phyloP scores from a whole-genome alignment of 2,888 invertebrate species.

The Linyphia triangularis region DNA sequence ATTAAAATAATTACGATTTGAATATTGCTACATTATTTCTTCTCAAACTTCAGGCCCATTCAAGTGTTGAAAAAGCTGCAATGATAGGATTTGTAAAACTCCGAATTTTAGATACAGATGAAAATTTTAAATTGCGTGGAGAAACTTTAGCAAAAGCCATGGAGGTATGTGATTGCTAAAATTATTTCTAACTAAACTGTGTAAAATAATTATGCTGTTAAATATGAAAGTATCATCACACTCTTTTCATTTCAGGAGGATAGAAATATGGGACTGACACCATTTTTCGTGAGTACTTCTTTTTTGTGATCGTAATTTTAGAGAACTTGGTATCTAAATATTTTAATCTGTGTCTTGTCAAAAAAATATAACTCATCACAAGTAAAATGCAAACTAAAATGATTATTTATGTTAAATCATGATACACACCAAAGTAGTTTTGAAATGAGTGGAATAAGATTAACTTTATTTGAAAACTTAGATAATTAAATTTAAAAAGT shows the following conservation, averaged over 20 bases:
- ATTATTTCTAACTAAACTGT: background rate
- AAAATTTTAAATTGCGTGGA: slow-evolving; percentile 89
- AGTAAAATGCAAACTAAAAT: too few relatives aligned
- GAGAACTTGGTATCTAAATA: too few relatives aligned
- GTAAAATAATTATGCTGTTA: background rate
- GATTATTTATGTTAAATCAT: too few relatives aligned
- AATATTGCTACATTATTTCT: background rate
- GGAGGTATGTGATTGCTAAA: slow-evolving; percentile 59
- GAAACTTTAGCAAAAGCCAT: slow-evolving; percentile 87
- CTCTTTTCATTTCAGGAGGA: slow-evolving; percentile 85
- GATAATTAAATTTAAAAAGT: too few relatives aligned
- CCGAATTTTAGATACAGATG: slow-evolving; percentile 92
- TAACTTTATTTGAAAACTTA: too few relatives aligned
- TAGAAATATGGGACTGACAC: slow-evolving; percentile 93
- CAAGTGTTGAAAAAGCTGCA: slow-evolving; percentile 94
- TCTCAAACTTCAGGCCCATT: slow-evolving; percentile 84
- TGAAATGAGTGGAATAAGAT: too few relatives aligned
- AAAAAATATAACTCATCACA: too few relatives aligned
- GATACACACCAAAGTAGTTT: too few relatives aligned
- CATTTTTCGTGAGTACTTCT: slow-evolving; percentile 89
- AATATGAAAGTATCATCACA: background rate
- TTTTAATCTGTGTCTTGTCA: too few relatives aligned
- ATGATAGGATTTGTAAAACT: slow-evolving; percentile 96
- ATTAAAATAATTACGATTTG: too few relatives aligned
- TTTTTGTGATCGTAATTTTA: background rate